These are phyloP conservation scores for Branchipolynoe longqiensis DNA, from an alignment of 2,888 invertebrate species.

Conservation along the genomic window DNA sequence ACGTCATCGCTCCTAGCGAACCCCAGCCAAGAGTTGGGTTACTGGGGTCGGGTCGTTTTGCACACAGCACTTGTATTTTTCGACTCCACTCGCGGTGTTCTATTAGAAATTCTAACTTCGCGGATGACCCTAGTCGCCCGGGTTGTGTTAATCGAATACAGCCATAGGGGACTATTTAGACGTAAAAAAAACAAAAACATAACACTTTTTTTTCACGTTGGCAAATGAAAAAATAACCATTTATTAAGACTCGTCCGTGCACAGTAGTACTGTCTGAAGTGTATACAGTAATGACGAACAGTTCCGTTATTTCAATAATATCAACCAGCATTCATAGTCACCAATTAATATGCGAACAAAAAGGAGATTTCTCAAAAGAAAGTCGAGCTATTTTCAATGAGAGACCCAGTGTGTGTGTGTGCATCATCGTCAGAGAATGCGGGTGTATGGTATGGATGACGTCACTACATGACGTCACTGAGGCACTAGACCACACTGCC, in stretches of 20 bases:
- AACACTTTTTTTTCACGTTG: constrained; percentile 36
- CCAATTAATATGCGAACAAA: constrained; percentile 4
- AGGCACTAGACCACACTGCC: constrained; percentile 20
- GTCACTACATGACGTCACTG: neutral
- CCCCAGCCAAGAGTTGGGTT: no score
- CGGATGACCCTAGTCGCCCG: no score
- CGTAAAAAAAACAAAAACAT: constrained; percentile 9
- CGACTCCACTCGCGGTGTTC: no score
- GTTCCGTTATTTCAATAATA: constrained; percentile 35
- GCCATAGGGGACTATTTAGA: neutral
- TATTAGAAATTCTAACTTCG: no score
- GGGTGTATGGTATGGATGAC: constrained; percentile 12
- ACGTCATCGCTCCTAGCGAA: no score
- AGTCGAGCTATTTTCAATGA: constrained; percentile 2
- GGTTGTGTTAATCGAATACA: no score
- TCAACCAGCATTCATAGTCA: neutral
- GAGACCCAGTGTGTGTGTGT: neutral
- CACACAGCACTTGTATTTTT: no score
- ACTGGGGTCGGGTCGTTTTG: no score
- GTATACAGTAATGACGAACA: constrained; percentile 42
- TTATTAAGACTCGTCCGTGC: constrained; percentile 58
- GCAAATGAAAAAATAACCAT: constrained; percentile 60
- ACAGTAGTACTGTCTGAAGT: constrained; percentile 36
- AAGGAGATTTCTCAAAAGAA: constrained; percentile 17
- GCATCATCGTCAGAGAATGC: no score